Conservation (phyloP, 1,140 invertebrate genomes). For the Aplysia californica region DNA sequence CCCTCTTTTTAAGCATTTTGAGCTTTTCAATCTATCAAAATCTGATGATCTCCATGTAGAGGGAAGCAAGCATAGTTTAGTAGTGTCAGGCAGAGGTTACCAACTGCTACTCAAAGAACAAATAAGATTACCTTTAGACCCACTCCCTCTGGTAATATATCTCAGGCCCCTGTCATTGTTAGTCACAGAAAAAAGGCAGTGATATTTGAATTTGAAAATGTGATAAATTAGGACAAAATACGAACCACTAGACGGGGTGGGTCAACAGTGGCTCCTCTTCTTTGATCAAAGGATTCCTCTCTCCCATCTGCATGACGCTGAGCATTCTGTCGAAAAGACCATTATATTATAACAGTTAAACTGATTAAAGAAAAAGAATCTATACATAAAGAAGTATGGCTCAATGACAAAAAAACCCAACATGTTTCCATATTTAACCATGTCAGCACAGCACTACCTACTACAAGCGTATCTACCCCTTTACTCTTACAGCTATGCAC, state of each 20-base stretch:
- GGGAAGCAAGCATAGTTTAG: too few species aligned
- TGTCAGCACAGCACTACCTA: neutral
- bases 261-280: neutral
- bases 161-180: neutral
- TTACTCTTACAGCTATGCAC: too few species aligned
- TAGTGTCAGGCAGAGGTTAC: neutral
- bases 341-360: neutral
- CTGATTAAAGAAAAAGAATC: neutral
- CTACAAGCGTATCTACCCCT: too few species aligned
- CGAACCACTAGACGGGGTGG: slow-evolving; percentile 24
- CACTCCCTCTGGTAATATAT: neutral
- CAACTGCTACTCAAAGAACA: neutral
- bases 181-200: neutral
- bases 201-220: neutral
- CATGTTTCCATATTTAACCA: neutral
- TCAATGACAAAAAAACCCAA: neutral
- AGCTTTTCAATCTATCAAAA: too few species aligned
- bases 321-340: neutral
- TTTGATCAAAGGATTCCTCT: neutral
- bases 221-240: neutral
- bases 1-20: too few species aligned
- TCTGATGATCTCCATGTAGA: too few species aligned
- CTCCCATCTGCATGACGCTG: neutral
- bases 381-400: neutral
- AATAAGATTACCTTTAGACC: neutral